Conservation (phyloP, 2,113 vertebrate genomes). For the Microcebus murinus region DNA sequence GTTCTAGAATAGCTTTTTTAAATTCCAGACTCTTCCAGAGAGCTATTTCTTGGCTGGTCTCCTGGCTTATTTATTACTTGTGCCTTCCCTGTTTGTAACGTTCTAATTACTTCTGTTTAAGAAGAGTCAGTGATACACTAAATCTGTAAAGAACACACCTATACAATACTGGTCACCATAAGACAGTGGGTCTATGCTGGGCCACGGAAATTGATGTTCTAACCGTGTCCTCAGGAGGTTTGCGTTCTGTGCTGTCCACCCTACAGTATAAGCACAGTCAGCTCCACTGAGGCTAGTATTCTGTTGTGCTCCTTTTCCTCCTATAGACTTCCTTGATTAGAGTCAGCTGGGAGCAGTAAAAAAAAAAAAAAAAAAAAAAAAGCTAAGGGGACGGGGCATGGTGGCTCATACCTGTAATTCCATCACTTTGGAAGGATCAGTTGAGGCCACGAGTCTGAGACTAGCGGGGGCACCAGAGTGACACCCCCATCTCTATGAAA, state of each 20-base stretch:
- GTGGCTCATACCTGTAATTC: no score
- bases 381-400: no score
- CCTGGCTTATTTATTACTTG: background rate
- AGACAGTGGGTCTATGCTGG: background rate
- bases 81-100: background rate
- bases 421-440: no score
- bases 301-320: background rate
- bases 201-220: background rate
- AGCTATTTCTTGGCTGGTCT: background rate
- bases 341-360: background rate
- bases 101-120: conserved; percentile 6
- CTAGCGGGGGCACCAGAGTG: no score
- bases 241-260: background rate
- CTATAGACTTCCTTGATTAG: background rate
- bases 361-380: background rate
- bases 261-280: background rate
- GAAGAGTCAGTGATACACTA: background rate
- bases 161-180: background rate
- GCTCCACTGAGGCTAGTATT: background rate
- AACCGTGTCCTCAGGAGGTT: background rate
- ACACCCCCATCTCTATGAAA: no score
- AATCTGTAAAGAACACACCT: background rate
- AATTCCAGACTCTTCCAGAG: background rate
- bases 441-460: no score
- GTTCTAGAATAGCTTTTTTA: background rate